Evolutionary conservation across 2,113 vertebrate genomes (phyloP), one percentile per base, ranked within the genome.

Genomic region (Meleagris gallopavo): DNA sequence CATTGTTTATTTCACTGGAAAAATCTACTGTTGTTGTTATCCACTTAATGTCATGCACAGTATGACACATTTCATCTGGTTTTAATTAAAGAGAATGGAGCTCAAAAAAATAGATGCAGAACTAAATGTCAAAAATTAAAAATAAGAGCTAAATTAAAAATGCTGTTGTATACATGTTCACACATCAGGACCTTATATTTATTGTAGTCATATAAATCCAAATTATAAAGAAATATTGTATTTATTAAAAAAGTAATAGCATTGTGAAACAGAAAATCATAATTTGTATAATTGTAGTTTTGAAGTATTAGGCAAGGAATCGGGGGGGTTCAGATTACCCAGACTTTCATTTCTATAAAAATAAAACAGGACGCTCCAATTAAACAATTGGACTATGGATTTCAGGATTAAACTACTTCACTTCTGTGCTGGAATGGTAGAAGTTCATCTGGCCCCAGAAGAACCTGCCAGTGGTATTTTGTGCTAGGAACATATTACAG

Each of bases 21-120:
- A 72, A 92, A 93, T 62, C 40, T 86, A 6, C 46, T 86, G 11
- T 41, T 62, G 40, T 52, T 38, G 11, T 77, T 83, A 80, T 95
- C 45, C 27, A 91, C 25, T 88, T 85, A 80, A 75, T 15, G 27
- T 66, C 43, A 84, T 57, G 6, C 13, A 79, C 66, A 50, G 7
- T 50, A 62, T 34, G 78, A 30, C 58, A 38, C 40, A 58, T 61
- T 27, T 30, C 18, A 13, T 81, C n/a, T 86, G 78, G 3, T 57
- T 96, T 96, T 95, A 70, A 90, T 57, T 95, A 78, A 22, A 72
- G 32, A 32, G 29, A 87, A 83, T 14, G 38, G 34, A 89, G 4
- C 22, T 75, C 18, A 22, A 86, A 95, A 90, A 96, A 48, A 34
- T 11, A 88, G 89, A 72, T 29, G 57, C 9, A 85, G 27, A 93